These are phyloP conservation scores for Vimba vimba DNA, from an alignment of 2,113 vertebrate genomes.

Conservation along the genomic window DNA sequence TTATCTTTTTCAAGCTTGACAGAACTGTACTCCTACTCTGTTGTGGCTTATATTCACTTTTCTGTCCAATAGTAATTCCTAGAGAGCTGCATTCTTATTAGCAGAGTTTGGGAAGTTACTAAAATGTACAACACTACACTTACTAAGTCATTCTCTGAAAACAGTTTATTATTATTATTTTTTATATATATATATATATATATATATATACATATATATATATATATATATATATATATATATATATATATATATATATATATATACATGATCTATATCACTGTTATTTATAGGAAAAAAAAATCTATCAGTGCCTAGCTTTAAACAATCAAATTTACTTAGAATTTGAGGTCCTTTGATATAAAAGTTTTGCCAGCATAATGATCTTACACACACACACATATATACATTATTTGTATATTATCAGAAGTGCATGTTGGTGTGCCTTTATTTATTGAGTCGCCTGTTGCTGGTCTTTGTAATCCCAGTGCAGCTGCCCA, in stretches of 20 bases:
- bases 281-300: neutral
- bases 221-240: neutral
- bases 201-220: no score
- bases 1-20: constrained; percentile 22
- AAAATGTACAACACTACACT: neutral
- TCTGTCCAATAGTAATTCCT: neutral
- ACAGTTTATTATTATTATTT: no score
- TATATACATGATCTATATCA: neutral
- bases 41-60: neutral
- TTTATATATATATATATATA: no score
- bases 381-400: neutral
- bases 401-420: neutral
- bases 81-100: neutral
- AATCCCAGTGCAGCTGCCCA: constrained; percentile 63
- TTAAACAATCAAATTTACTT: constrained; percentile 2
- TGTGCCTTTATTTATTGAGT: constrained; percentile 60
- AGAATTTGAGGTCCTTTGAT: neutral
- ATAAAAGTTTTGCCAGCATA: neutral
- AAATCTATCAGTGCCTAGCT: neutral
- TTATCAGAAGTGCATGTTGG: constrained; percentile 28
- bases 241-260: no score
- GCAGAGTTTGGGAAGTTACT: neutral
- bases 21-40: neutral
- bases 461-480: constrained; percentile 56
- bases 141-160: no score